phyloP scores from a whole-genome alignment of 2,797 vertebrate species.

The Coregonus suidteri region DNA sequence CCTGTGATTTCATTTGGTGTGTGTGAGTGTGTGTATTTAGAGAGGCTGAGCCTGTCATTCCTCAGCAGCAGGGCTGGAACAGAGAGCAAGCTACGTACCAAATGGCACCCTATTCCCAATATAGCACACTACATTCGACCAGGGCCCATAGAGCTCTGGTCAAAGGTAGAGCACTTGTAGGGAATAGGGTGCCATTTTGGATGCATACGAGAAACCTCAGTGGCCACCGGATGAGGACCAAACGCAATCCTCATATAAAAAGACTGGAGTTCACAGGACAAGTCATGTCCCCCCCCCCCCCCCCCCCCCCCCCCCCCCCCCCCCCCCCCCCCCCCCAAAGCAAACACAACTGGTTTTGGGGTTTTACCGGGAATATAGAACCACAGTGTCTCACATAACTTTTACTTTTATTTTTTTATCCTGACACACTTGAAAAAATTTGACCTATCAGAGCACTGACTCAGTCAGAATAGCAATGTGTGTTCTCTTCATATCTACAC shows the following conservation, averaged over 20 bases:
- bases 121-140: not conserved
- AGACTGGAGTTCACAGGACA: conserved; percentile 73
- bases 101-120: not conserved
- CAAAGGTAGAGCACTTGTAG: no score
- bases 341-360: conserved; percentile 29
- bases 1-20: not conserved
- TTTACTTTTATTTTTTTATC: not conserved
- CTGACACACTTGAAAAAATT: not conserved
- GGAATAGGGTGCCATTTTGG: not conserved
- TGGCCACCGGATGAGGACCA: conserved; percentile 58
- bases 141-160: no score
- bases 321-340: not conserved
- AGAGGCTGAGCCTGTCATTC: conserved; percentile 52
- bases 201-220: conserved; percentile 43
- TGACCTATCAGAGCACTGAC: conserved; percentile 11
- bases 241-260: conserved; percentile 70
- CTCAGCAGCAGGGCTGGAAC: conserved; percentile 56
- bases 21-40: not conserved
- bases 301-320: conserved; percentile 35
- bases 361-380: conserved; percentile 42
- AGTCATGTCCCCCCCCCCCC: conserved; percentile 67
- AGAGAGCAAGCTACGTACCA: not conserved
- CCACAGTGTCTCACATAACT: conserved; percentile 18
- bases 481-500: conserved; percentile 32
- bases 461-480: conserved; percentile 36